Percentiles rank a stretch among this genome's conserved stretches.
Evolutionary conservation across 1,140 invertebrate species (phyloP).

Genomic region (Plutomurus gul): DNA sequence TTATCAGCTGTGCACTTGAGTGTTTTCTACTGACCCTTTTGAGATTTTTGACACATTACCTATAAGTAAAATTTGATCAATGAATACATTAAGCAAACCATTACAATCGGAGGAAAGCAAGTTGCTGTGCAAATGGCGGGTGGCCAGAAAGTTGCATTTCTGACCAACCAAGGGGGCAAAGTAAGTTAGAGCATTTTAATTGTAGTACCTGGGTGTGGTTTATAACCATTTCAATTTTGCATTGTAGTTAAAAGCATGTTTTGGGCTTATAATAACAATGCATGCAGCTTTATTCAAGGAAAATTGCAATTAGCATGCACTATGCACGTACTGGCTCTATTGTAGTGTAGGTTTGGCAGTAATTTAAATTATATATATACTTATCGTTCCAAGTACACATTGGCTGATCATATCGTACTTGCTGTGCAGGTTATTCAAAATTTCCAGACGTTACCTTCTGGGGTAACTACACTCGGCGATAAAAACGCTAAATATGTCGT

Average conservation of each 20-base stretch:
- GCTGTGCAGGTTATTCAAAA: background rate
- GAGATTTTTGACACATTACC: no score
- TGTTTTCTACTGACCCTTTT: no score
- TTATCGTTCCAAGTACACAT: no score
- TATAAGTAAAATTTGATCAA: background rate
- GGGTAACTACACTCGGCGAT: constrained; percentile 45
- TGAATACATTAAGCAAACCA: constrained; percentile 33
- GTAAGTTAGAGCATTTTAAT: background rate
- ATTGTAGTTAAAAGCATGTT: background rate
- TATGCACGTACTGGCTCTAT: no score
- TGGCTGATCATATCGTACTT: no score
- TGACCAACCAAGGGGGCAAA: background rate
- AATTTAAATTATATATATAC: no score
- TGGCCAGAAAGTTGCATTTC: constrained; percentile 61
- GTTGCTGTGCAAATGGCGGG: constrained; percentile 59
- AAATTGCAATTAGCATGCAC: no score
- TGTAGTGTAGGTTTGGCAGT: no score
- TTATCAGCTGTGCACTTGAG: no score
- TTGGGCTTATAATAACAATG: no score
- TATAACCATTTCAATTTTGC: background rate
- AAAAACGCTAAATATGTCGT: constrained; percentile 32
- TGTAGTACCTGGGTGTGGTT: no score
- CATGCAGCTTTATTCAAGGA: no score
- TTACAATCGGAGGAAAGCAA: constrained; percentile 71
- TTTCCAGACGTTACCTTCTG: background rate